Conservation (phyloP, 2,888 invertebrate genomes). For the Drosophila pegasa region DNA sequence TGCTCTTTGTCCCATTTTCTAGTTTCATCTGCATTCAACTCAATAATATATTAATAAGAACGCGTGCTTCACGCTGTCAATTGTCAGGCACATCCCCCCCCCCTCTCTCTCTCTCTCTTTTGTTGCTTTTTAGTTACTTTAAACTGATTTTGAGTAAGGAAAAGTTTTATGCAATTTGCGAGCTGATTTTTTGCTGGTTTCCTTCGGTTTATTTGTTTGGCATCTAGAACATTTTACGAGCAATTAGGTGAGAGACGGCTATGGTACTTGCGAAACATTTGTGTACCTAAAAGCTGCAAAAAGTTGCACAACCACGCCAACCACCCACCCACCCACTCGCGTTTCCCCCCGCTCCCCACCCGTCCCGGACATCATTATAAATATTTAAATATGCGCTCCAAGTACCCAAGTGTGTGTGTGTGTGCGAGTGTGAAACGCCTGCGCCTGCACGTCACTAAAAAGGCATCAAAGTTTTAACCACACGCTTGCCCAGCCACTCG, state of each 20-base stretch:
- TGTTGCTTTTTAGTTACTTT: slow-evolving; percentile 10
- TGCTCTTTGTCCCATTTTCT: slow-evolving; percentile 50
- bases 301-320: slow-evolving; percentile 34
- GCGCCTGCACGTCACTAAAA: slow-evolving; percentile 72
- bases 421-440: slow-evolving; percentile 39
- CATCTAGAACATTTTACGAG: slow-evolving; percentile 70
- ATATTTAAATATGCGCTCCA: slow-evolving; percentile 74
- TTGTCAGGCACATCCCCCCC: slow-evolving; percentile 17
- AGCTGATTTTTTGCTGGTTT: not conserved
- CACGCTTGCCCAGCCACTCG: slow-evolving; percentile 54
- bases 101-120: slow-evolving; percentile 5
- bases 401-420: slow-evolving; percentile 39
- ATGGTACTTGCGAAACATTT: slow-evolving; percentile 63
- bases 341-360: not conserved
- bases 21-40: slow-evolving; percentile 63
- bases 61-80: slow-evolving; percentile 37
- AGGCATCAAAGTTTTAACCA: slow-evolving; percentile 79
- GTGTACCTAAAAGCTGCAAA: slow-evolving; percentile 46
- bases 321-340: not conserved
- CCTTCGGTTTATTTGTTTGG: slow-evolving; percentile 40
- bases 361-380: slow-evolving; percentile 51
- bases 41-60: slow-evolving; percentile 76
- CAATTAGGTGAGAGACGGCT: slow-evolving; percentile 74
- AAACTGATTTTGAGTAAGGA: slow-evolving; percentile 9
- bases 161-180: slow-evolving; percentile 42